Conservation (phyloP, 2,888 invertebrate genomes). For the Oligia strigilis region DNA sequence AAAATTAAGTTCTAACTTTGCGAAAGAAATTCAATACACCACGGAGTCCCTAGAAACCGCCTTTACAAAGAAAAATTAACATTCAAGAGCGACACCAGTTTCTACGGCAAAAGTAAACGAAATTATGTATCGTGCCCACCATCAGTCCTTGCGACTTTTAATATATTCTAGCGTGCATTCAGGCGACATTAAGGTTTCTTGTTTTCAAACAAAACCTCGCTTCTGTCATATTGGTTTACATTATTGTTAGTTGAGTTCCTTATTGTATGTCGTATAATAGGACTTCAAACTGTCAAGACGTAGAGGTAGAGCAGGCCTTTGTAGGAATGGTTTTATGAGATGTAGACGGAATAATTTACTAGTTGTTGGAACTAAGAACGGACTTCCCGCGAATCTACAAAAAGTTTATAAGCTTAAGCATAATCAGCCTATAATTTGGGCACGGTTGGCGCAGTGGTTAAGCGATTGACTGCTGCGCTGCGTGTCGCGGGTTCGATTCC, state of each 20-base stretch:
- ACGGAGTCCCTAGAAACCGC: conserved; percentile 8
- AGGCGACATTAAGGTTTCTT: conserved; percentile 63
- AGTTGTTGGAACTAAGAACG: neutral
- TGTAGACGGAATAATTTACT: neutral
- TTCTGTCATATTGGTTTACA: conserved; percentile 24
- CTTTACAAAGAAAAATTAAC: conserved; percentile 34
- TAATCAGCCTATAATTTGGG: neutral
- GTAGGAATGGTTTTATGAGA: neutral
- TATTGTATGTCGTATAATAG: conserved; percentile 22
- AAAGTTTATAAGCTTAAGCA: neutral
- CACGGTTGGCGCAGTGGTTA: too few species aligned
- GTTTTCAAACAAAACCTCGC: conserved; percentile 53
- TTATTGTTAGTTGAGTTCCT: conserved; percentile 31
- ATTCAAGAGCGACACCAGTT: conserved; percentile 34
- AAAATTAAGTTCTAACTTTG: conserved; percentile 16
- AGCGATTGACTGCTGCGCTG: too few species aligned
- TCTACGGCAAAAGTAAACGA: conserved; percentile 49
- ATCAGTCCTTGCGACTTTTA: conserved; percentile 72
- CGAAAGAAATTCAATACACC: conserved; percentile 20
- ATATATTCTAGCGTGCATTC: conserved; percentile 72
- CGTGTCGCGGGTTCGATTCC: too few species aligned
- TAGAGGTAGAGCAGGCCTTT: neutral
- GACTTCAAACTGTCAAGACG: neutral
- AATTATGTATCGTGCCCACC: conserved; percentile 66
- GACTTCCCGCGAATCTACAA: neutral